Evolutionary conservation across 2,797 vertebrate species (phyloP).

Genomic region (Dendrocincla fuliginosa): DNA sequence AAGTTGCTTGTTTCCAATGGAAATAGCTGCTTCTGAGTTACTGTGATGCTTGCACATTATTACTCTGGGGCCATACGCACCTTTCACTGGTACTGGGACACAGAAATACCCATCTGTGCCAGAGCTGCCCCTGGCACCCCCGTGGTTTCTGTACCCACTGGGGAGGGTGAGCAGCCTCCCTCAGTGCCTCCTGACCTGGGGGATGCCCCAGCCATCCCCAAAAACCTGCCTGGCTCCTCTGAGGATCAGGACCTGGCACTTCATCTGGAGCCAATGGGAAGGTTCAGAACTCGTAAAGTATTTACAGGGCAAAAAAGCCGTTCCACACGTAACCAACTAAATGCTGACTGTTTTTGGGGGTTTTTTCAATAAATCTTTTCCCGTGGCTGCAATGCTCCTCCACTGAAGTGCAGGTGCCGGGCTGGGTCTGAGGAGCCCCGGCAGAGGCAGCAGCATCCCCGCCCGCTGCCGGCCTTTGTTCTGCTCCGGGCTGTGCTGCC

Average conservation of each 20-base stretch:
- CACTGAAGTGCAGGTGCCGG: neutral
- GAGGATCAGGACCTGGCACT: accelerated
- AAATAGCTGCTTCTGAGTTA: neutral
- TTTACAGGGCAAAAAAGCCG: neutral
- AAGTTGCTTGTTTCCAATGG: neutral
- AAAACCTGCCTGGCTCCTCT: accelerated
- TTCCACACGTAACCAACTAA: accelerated
- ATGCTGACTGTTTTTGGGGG: neutral
- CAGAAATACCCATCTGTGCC: neutral
- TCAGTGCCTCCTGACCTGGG: accelerated
- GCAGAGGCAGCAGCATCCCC: neutral
- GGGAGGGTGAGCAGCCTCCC: neutral
- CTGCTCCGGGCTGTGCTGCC: neutral
- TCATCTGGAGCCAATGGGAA: accelerated
- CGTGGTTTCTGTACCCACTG: accelerated
- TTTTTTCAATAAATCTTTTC: too few relatives aligned
- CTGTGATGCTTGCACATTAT: neutral
- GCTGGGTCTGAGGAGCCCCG: neutral
- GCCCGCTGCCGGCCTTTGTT: neutral
- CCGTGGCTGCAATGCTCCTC: neutral
- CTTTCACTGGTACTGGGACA: neutral
- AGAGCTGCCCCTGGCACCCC: neutral
- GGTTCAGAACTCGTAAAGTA: neutral
- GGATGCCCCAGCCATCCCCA: accelerated
- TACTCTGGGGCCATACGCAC: neutral